Evolutionary conservation across 2,888 invertebrate genomes (phyloP).

Genomic region (Parthenolecanium corni): DNA sequence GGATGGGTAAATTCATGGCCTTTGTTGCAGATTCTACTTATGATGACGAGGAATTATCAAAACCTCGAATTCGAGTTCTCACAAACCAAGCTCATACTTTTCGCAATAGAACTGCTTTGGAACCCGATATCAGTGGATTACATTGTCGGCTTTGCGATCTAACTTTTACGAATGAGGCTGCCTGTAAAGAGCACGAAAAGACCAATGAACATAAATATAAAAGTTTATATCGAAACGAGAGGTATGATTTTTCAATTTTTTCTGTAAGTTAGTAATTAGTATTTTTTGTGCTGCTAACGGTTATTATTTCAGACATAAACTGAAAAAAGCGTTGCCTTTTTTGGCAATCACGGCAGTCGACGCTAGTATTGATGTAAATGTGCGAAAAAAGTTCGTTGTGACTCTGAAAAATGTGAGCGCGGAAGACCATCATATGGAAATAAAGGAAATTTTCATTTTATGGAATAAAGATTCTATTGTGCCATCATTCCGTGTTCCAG

Average conservation of each 20-base stretch:
- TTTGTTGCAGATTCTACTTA: no score
- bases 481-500: no score
- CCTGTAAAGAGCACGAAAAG: neutral
- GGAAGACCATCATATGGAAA: no score
- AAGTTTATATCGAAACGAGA: neutral
- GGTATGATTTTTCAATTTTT: neutral
- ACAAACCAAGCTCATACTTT: neutral
- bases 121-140: neutral
- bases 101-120: neutral
- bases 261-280: no score
- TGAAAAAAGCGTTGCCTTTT: no score
- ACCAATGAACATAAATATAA: neutral
- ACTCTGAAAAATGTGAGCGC: no score
- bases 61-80: neutral
- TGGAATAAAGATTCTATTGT: no score
- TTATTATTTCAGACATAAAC: neutral
- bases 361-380: no score
- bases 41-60: slow-evolving; percentile 5
- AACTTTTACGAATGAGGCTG: neutral
- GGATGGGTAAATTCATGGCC: no score
- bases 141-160: neutral
- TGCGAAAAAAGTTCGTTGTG: no score
- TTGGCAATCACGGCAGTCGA: no score
- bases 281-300: neutral
- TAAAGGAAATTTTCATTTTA: no score